Evolutionary conservation across 2,113 vertebrate species (phyloP).

Genomic region (Nothoprocta pentlandii): DNA sequence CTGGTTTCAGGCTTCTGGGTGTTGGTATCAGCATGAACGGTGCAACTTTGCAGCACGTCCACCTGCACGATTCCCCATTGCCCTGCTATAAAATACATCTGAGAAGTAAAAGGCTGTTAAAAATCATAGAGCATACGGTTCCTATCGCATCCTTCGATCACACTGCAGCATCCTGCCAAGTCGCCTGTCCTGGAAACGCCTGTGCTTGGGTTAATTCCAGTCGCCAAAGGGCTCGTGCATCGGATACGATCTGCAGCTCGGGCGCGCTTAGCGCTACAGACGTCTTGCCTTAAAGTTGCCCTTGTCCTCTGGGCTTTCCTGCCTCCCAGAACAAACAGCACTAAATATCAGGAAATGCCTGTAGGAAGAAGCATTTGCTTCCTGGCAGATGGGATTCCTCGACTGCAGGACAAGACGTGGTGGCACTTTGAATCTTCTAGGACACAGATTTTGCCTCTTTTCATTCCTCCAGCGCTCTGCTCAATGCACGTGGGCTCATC

Average conservation of each 20-base stretch:
- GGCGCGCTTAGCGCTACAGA: background rate
- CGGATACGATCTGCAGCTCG: background rate
- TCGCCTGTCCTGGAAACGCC: background rate
- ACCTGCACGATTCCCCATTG: background rate
- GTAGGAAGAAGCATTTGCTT: background rate
- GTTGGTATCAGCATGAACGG: background rate
- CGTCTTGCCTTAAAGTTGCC: background rate
- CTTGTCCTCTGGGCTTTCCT: constrained; percentile 14
- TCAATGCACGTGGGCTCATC: constrained; percentile 7
- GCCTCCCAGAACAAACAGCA: background rate
- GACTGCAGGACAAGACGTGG: background rate
- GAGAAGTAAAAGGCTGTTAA: background rate
- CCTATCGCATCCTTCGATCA: background rate
- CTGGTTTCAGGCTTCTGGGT: background rate
- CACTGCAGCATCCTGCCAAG: background rate
- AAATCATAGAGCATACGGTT: background rate
- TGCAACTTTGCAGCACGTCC: background rate
- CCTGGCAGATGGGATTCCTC: background rate
- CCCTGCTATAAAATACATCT: background rate
- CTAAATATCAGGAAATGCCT: background rate
- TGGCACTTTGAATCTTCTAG: constrained; percentile 13
- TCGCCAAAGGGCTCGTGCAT: background rate
- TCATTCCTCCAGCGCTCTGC: background rate
- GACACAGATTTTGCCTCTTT: background rate
- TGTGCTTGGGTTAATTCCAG: background rate